Percentiles rank a stretch among this genome's conserved stretches.
Evolutionary conservation across 2,797 vertebrate species (phyloP).

Genomic region (Hippoglossus hippoglossus): DNA sequence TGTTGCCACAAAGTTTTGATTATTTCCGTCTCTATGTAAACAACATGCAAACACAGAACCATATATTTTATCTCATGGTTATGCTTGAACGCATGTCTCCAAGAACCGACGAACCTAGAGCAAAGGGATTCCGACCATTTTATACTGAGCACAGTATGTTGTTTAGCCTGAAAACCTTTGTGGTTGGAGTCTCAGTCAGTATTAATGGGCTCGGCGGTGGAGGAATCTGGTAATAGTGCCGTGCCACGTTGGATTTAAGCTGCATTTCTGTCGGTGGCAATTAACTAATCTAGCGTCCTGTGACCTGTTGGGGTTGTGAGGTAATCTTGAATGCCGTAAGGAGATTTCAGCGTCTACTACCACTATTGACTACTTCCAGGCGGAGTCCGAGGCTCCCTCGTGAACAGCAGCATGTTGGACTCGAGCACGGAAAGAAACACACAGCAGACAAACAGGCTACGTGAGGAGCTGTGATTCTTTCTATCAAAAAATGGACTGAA

Average conservation of each 20-base stretch:
- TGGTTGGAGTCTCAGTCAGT: slow-evolving; percentile 22
- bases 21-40: too few species aligned
- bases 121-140: not conserved
- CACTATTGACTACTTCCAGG: slow-evolving; percentile 54
- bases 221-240: slow-evolving; percentile 38
- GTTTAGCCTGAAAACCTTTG: slow-evolving; percentile 8
- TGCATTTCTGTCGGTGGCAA: slow-evolving; percentile 77
- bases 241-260: slow-evolving; percentile 67
- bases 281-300: slow-evolving; percentile 81
- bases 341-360: slow-evolving; percentile 77
- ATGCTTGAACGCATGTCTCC: not conserved
- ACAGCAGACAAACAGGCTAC: slow-evolving; percentile 31
- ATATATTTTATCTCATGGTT: not conserved
- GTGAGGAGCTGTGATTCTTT: slow-evolving; percentile 56
- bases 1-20: too few species aligned
- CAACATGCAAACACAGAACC: not conserved
- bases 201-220: slow-evolving; percentile 20
- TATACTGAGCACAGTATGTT: not conserved
- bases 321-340: slow-evolving; percentile 83
- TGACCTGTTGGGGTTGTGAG: slow-evolving; percentile 68
- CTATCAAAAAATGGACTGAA: slow-evolving; percentile 59
- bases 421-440: slow-evolving; percentile 52
- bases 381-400: slow-evolving; percentile 42
- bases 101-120: not conserved
- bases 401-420: slow-evolving; percentile 61